These are phyloP conservation scores for Ammodytes dubius DNA, from an alignment of 2,113 vertebrate genomes.

Conservation along the genomic window DNA sequence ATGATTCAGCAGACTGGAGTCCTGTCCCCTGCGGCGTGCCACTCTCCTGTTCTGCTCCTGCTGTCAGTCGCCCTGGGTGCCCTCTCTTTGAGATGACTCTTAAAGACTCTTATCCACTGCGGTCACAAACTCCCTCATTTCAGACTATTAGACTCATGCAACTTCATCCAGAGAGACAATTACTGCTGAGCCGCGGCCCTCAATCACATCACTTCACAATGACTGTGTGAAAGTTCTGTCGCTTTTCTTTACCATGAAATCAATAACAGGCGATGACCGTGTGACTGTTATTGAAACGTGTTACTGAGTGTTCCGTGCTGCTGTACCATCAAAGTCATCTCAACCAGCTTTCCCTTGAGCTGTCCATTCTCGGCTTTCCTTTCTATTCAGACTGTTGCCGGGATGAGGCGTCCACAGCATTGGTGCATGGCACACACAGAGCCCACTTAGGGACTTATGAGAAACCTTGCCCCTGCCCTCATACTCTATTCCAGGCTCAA, in stretches of 20 bases:
- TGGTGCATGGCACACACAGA: slow-evolving; percentile 37
- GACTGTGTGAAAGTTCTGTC: slow-evolving; percentile 32
- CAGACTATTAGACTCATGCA: slow-evolving; percentile 32
- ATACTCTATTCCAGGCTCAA: slow-evolving; percentile 73
- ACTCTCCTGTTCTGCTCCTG: slow-evolving; percentile 44
- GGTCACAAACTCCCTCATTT: slow-evolving; percentile 61
- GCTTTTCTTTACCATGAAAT: slow-evolving; percentile 39
- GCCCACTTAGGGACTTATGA: slow-evolving; percentile 72
- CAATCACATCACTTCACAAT: slow-evolving; percentile 42
- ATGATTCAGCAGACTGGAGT: slow-evolving; percentile 78
- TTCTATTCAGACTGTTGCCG: slow-evolving; percentile 48
- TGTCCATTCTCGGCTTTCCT: slow-evolving; percentile 46
- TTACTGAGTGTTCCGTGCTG: slow-evolving; percentile 22
- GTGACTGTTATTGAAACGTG: slow-evolving; percentile 43
- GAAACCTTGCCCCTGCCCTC: slow-evolving; percentile 67
- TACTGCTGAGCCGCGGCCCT: slow-evolving; percentile 38
- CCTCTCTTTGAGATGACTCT: slow-evolving; percentile 55
- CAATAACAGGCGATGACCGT: slow-evolving; percentile 10
- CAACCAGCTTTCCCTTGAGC: slow-evolving; percentile 38
- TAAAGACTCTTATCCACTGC: slow-evolving; percentile 27
- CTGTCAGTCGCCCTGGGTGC: slow-evolving; percentile 63
- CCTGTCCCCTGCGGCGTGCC: slow-evolving; percentile 58
- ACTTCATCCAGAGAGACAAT: slow-evolving; percentile 55
- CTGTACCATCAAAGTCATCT: slow-evolving; percentile 39
- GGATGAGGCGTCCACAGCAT: slow-evolving; percentile 49